phyloP scores from a whole-genome alignment of 1,140 invertebrate species.

The Steinernema feltiae region DNA sequence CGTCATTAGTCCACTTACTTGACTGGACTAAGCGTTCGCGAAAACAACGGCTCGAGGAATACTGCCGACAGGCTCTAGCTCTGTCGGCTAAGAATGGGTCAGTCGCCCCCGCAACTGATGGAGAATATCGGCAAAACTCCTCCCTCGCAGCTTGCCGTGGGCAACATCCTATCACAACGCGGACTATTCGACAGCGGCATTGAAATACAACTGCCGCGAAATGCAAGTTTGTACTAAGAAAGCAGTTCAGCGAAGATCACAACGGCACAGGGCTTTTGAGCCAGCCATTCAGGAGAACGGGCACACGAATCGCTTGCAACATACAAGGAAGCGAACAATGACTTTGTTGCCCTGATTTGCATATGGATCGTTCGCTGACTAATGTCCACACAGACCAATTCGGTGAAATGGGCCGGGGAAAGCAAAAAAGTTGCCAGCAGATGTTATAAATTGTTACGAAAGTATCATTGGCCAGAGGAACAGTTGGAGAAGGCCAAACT shows the following conservation, averaged over 20 bases:
- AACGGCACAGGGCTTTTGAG: background rate
- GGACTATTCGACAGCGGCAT: background rate
- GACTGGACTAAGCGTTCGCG: background rate
- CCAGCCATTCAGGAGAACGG: background rate
- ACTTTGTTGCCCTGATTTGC: too few species aligned
- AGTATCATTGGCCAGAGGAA: background rate
- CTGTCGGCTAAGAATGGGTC: constrained; percentile 10
- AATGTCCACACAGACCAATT: too few species aligned
- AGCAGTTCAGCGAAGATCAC: background rate
- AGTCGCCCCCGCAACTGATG: constrained; percentile 9
- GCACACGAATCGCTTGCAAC: too few species aligned
- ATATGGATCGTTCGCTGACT: too few species aligned
- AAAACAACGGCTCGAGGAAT: background rate
- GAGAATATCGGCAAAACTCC: constrained; percentile 10
- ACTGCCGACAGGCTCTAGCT: background rate
- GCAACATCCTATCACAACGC: constrained; percentile 11
- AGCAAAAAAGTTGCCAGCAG: background rate
- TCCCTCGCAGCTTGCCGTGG: constrained; percentile 7
- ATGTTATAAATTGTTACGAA: background rate
- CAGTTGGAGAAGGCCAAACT: background rate
- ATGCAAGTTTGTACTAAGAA: constrained; percentile 8
- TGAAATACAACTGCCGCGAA: constrained; percentile 12
- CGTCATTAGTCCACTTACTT: background rate
- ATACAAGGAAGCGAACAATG: too few species aligned
- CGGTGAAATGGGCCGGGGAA: background rate